Conservation (phyloP, 2,113 vertebrate species). For the Condylura cristata region DNA sequence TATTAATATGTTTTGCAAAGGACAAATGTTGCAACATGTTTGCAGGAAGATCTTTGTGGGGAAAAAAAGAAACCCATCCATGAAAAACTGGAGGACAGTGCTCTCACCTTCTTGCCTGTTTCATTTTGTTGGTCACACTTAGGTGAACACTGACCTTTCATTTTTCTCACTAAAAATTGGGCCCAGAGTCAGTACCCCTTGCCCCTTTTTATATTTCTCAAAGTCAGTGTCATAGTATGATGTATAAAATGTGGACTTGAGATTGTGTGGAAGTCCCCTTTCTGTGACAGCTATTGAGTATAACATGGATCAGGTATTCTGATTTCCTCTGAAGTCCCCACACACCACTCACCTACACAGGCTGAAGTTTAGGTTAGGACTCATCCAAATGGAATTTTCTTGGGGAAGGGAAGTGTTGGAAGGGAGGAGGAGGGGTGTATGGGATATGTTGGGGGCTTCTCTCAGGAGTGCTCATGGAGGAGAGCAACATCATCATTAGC, state of each 20-base stretch:
- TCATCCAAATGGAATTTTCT: not conserved
- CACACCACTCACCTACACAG: not conserved
- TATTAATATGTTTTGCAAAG: not conserved
- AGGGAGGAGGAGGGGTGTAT: not conserved
- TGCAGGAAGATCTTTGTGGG: not conserved
- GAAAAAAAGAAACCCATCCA: not conserved
- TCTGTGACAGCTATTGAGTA: not conserved
- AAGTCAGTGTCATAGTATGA: constrained; percentile 51
- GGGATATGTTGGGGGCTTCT: not conserved
- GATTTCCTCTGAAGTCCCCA: not conserved
- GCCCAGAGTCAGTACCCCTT: not conserved
- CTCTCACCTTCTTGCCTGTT: not conserved
- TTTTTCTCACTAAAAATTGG: constrained; percentile 61
- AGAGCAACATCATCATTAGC: not conserved
- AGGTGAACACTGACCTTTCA: constrained; percentile 54
- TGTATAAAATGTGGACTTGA: not conserved
- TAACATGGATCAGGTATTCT: not conserved
- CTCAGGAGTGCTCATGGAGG: not conserved
- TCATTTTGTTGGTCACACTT: constrained; percentile 55
- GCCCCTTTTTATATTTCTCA: constrained; percentile 31
- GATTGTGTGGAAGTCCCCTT: not conserved
- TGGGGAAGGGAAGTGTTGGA: not conserved
- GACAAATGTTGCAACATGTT: not conserved
- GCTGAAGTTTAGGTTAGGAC: not conserved
- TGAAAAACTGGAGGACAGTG: not conserved